Conservation (phyloP, 2,888 invertebrate species). For the Brenthis daphne region DNA sequence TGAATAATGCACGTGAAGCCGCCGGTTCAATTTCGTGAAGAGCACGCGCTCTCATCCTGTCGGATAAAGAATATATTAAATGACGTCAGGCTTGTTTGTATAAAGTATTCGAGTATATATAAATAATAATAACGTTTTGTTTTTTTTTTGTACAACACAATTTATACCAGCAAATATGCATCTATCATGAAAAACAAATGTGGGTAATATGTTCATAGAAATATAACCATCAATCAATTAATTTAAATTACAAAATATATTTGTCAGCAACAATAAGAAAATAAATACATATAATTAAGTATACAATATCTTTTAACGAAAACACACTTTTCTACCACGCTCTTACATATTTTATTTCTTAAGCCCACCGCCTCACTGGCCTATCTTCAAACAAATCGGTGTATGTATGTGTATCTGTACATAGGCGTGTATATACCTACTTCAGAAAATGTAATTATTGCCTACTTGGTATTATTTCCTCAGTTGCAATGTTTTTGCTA, state of each 20-base stretch:
- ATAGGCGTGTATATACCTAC: too few relatives aligned
- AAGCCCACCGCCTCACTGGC: neutral
- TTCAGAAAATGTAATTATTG: neutral
- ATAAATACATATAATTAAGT: too few relatives aligned
- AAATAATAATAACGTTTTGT: neutral
- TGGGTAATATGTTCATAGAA: too few relatives aligned
- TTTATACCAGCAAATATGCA: too few relatives aligned
- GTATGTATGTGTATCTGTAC: too few relatives aligned
- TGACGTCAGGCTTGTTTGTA: constrained; percentile 2
- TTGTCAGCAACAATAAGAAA: too few relatives aligned
- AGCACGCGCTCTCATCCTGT: constrained; percentile 73
- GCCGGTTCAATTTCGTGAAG: constrained; percentile 46
- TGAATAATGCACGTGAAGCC: constrained; percentile 70
- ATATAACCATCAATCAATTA: too few relatives aligned
- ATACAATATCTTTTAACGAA: neutral
- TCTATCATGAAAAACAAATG: too few relatives aligned
- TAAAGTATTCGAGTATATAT: neutral
- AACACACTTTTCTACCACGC: neutral
- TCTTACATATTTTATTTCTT: neutral
- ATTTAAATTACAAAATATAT: too few relatives aligned
- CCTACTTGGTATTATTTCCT: neutral
- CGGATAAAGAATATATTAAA: constrained; percentile 9
- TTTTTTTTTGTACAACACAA: neutral
- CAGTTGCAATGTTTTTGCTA: neutral
- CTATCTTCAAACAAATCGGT: too few relatives aligned